Evolutionary conservation across 2,113 vertebrate genomes (phyloP).

Genomic region (Mormyrus lacerda): DNA sequence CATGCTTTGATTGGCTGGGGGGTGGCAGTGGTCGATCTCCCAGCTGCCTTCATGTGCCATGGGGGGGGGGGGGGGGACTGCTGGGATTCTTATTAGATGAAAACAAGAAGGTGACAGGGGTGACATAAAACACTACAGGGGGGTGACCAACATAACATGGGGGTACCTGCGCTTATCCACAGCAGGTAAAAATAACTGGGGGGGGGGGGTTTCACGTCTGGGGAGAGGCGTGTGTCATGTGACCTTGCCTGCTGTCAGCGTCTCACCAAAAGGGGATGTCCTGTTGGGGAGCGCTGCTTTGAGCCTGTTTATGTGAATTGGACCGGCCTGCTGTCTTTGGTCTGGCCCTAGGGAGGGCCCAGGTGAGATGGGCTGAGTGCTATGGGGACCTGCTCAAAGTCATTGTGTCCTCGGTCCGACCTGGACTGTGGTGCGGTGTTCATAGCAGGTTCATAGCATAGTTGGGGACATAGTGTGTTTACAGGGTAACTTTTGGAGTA

Average conservation of each 20-base stretch:
- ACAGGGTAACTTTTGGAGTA: background rate
- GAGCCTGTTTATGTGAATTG: background rate
- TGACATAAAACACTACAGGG: conserved; percentile 9
- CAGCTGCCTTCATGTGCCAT: background rate
- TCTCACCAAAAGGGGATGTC: background rate
- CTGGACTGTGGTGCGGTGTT: background rate
- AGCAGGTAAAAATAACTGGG: conserved; percentile 38
- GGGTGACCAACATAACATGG: conserved; percentile 26
- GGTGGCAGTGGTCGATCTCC: conserved; percentile 13
- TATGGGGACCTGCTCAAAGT: background rate
- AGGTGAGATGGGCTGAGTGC: background rate
- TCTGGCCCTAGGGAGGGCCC: background rate
- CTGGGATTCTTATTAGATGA: conserved; percentile 13
- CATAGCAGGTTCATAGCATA: background rate
- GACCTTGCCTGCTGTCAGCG: background rate
- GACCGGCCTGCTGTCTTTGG: background rate
- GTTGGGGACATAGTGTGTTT: background rate
- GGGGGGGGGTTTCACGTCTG: background rate
- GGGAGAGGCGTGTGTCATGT: background rate
- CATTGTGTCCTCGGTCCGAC: background rate
- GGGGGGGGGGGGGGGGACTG: background rate
- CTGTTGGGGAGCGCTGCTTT: background rate
- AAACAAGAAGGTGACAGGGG: background rate
- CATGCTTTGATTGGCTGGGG: background rate
- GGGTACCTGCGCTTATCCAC: conserved; percentile 22